Evolutionary conservation across 2,888 invertebrate genomes (phyloP), one percentile per base, ranked within the genome.

Genomic region (Bhutanitis thaidina): DNA sequence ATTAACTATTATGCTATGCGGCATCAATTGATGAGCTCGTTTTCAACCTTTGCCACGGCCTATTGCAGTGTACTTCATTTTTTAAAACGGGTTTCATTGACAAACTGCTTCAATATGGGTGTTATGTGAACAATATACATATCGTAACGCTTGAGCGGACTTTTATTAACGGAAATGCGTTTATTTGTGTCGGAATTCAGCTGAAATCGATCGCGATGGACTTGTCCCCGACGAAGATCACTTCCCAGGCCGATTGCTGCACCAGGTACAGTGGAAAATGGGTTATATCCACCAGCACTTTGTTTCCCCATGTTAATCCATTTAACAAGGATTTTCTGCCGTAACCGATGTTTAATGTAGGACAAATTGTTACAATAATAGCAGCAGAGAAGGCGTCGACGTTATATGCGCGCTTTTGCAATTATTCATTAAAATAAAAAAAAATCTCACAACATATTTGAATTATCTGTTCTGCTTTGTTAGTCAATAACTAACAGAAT

Each of bases 211-310:
- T 16, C 30, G 41, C 16, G 71, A 90, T 94, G 87, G 93, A 93
- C 79, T 91, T 93, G 50, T 93, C 93, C n/a, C 94, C n/a, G 94
- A 94, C 65, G 95, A 95, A 64, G 94, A 94, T 68, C 92, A 95
- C 74, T 95, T 95, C 73, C 94, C 93, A 56, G 95, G 95, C 4
- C 92, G 94, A 44, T 81, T 95, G 43, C 79, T 95, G 50, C 95
- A 95, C 64, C 95, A 95, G 90, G 94, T 93, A 76, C 47, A 49
- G 7, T 3, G 44, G 20, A 29, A 34, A 27, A 12, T 27, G 5
- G 4, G 30, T 14, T 20, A 40, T 35, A 15, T 15, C 12, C 9
- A 3, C 36, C 4, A 15, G 10, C 3, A 15, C 9, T 36, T 8
- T 27, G 27, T 27, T 27, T 27, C 8, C 27, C 1, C 1, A 4